Evolutionary conservation across 1,140 invertebrate species (phyloP).

Genomic region (Forficula auricularia): DNA sequence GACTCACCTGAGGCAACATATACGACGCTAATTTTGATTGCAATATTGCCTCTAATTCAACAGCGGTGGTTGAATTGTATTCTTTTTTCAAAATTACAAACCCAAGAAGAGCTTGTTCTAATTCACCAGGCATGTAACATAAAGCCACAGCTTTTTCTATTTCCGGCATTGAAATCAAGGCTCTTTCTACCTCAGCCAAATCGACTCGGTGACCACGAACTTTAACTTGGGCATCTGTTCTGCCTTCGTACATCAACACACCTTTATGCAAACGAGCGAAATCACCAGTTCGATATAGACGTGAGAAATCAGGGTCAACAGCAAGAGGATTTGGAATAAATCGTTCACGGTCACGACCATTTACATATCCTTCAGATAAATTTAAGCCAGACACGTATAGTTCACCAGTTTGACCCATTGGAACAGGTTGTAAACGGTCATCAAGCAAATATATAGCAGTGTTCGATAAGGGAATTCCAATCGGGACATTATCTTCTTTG

Average conservation of each 20-base stretch:
- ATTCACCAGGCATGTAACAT: constrained; percentile 55
- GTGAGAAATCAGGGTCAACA: constrained; percentile 40
- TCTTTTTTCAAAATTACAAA: constrained; percentile 29
- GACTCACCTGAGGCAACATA: constrained; percentile 50
- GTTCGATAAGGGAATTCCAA: constrained; percentile 50
- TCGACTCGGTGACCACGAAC: constrained; percentile 70
- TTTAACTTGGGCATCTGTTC: constrained; percentile 73
- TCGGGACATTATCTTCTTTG: constrained; percentile 51
- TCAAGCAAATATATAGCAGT: constrained; percentile 61
- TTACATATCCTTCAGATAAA: constrained; percentile 60
- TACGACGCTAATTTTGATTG: constrained; percentile 46
- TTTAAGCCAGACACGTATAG: constrained; percentile 60
- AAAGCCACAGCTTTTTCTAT: constrained; percentile 52
- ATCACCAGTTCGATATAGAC: constrained; percentile 66
- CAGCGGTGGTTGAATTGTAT: constrained; percentile 30
- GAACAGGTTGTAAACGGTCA: constrained; percentile 43
- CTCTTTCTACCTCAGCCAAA: constrained; percentile 61
- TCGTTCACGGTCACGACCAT: constrained; percentile 45
- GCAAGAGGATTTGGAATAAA: constrained; percentile 54
- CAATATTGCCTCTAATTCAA: constrained; percentile 44
- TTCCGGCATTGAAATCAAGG: constrained; percentile 32
- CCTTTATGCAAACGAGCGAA: constrained; percentile 57
- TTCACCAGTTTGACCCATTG: constrained; percentile 54
- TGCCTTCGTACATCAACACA: constrained; percentile 54
- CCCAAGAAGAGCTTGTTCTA: constrained; percentile 28